Evolutionary conservation across 2,113 vertebrate genomes (phyloP), one percentile per base, ranked within the genome.

Genomic region (Cheirogaleus medius): DNA sequence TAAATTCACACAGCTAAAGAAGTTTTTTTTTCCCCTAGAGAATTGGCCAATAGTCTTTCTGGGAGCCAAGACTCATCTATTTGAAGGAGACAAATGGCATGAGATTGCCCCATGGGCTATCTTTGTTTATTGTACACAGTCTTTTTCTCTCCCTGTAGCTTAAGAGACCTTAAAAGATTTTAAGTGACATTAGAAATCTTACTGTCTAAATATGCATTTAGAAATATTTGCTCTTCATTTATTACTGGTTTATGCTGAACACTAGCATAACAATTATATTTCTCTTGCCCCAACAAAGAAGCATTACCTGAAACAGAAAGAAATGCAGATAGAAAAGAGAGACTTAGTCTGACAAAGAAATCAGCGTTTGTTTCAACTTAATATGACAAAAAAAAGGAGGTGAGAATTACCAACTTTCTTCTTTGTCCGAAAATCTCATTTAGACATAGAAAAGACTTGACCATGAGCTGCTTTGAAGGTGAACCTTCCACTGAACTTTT

Each of bases 211-310:
- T 7, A 83, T 34, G 8, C 6, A 68, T 25, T 86, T 56, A 63
- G 39, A 96, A 94, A 37, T 83, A 80, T 12, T 87, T 96, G 42
- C 32, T 87, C 54, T 95, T 86, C 37, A 10, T 63, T 87, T 90
- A 97, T 92, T 64, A 63, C 4, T 88, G 18, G 8, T 74, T 12
- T 93, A 18, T 54, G 52, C 60, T 92, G 27, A 87, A 52, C 8
- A 85, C 12, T 52, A 91, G 63, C 34, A 66, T 13, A 49, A 3
- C 29, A 95, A 71, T 82, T 93, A 49, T 49, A 82, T 49, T 93
- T 93, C 27, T 64, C 63, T 78, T 91, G 39, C 27, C 12, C 12
- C 10, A 81, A 10, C 2, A 91, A 3, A 91, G 12, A 69, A 23
- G 15, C 11, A 52, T 90, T 44, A 37, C 47, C 63, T 63, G 20